Percentiles rank a stretch among this genome's conserved stretches.
phyloP scores from a whole-genome alignment of 2,113 vertebrate genomes.

The Mesembrinibis cayennensis region DNA sequence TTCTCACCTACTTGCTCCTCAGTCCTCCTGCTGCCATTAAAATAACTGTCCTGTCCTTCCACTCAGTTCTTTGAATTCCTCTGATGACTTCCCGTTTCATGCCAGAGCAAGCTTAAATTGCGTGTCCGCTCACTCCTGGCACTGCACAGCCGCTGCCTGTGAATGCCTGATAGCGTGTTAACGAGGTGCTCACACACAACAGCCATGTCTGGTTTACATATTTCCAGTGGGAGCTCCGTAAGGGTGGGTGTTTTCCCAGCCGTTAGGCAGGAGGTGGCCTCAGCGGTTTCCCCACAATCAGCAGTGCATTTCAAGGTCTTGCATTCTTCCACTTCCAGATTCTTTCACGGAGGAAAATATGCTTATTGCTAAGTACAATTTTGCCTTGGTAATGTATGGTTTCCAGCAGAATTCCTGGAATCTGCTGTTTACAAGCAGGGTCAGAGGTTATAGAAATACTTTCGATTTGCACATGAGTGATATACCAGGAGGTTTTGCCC shows the following conservation, averaged over 20 bases:
- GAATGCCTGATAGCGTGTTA: neutral
- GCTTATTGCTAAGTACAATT: constrained; percentile 44
- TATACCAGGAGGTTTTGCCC: neutral
- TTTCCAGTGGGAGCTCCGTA: neutral
- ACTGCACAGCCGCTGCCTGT: neutral
- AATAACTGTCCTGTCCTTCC: neutral
- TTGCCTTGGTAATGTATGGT: constrained; percentile 30
- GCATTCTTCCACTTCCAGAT: constrained; percentile 66
- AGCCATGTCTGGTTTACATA: neutral
- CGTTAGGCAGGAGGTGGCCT: neutral
- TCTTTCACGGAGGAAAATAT: constrained; percentile 44
- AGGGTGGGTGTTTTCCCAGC: constrained; percentile 27
- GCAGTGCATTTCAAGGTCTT: constrained; percentile 54
- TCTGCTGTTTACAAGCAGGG: constrained; percentile 61
- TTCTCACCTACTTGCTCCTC: neutral
- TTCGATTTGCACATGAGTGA: constrained; percentile 20
- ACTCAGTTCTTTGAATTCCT: neutral
- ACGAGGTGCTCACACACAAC: neutral
- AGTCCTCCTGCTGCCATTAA: neutral
- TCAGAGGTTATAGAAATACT: constrained; percentile 50
- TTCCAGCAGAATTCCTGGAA: constrained; percentile 71
- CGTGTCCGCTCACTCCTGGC: neutral
- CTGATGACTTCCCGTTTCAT: fast-evolving
- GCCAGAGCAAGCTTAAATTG: neutral
- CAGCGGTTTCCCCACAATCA: constrained; percentile 12